phyloP scores from a whole-genome alignment of 2,113 vertebrate species.

The Cyprinodon tularosa region DNA sequence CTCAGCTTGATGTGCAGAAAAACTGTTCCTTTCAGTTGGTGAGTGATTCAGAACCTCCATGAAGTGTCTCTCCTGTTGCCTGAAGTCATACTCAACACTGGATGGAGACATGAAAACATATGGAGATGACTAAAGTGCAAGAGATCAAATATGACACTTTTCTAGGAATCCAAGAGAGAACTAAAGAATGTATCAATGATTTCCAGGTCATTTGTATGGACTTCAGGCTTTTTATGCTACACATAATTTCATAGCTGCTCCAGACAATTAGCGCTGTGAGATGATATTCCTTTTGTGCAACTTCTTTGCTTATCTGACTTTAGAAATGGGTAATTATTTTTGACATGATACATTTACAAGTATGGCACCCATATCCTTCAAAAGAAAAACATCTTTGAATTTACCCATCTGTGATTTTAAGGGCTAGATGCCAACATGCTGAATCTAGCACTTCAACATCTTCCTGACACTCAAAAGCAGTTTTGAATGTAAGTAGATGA shows the following conservation, averaged over 20 bases:
- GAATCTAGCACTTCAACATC: constrained; percentile 36
- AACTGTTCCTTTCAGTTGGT: constrained; percentile 42
- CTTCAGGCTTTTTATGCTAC: constrained; percentile 9
- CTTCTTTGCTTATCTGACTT: constrained; percentile 43
- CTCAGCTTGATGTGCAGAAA: constrained; percentile 35
- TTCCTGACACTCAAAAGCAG: constrained; percentile 46
- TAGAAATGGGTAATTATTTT: constrained; percentile 41
- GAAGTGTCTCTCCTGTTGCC: constrained; percentile 91
- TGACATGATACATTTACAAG: constrained; percentile 23
- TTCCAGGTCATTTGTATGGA: constrained; percentile 10
- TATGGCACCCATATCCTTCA: constrained; percentile 18
- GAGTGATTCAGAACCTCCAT: constrained; percentile 83
- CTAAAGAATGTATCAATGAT: background rate
- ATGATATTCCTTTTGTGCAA: constrained; percentile 21
- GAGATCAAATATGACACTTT: background rate
- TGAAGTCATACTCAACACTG: constrained; percentile 96
- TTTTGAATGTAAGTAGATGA: constrained; percentile 56
- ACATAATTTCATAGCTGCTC: constrained; percentile 20
- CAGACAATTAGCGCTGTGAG: constrained; percentile 26
- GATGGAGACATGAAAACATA: constrained; percentile 40
- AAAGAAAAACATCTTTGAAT: constrained; percentile 33
- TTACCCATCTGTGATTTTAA: constrained; percentile 45
- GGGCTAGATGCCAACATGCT: constrained; percentile 27
- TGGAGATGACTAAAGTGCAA: constrained; percentile 16
- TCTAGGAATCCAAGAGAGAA: constrained; percentile 20